Evolutionary conservation across 2,797 vertebrate genomes (phyloP).

Genomic region (Coccyzus lansbergi): DNA sequence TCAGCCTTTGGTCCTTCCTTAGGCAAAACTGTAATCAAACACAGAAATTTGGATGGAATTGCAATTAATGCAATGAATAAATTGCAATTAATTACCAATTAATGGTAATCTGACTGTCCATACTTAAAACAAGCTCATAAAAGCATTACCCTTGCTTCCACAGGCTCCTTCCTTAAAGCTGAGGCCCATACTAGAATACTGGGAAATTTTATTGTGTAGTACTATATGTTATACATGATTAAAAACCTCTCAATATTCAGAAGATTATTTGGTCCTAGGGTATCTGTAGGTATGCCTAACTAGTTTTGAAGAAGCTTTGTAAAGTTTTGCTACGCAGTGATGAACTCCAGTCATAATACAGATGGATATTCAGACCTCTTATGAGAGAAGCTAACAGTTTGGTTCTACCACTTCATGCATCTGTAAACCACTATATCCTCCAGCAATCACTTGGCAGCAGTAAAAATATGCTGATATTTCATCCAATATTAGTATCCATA

Average conservation of each 20-base stretch:
- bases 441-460: not conserved
- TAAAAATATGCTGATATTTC: not conserved
- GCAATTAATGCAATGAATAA: no score
- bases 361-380: not conserved
- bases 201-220: not conserved
- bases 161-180: not conserved
- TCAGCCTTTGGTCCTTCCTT: not conserved
- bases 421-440: not conserved
- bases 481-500: not conserved
- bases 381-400: not conserved
- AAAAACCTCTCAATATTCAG: not conserved
- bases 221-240: not conserved
- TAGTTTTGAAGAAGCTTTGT: not conserved
- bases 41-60: not conserved
- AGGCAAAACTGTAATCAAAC: not conserved
- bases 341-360: not conserved
- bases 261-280: not conserved
- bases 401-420: not conserved
- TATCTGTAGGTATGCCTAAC: not conserved
- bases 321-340: not conserved
- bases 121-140: not conserved
- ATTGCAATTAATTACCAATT: no score
- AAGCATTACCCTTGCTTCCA: not conserved
- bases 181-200: not conserved
- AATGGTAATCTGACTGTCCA: not conserved